phyloP scores from a whole-genome alignment of 2,113 vertebrate genomes.

The Pithys albifrons region DNA sequence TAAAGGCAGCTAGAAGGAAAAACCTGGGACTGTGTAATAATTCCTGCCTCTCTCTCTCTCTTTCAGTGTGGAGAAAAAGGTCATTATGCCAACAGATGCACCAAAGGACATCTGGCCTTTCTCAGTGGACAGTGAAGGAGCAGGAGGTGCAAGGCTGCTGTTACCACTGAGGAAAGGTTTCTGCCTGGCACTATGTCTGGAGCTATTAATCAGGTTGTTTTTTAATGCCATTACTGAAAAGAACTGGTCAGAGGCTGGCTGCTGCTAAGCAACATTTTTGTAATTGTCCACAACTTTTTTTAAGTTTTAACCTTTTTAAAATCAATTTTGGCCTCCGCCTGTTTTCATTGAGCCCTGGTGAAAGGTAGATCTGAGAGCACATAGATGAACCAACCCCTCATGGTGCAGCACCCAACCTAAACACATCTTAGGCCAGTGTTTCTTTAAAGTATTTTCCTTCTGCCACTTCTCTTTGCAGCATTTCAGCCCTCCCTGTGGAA shows the following conservation, averaged over 20 bases:
- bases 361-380: conserved; percentile 13
- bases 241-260: conserved; percentile 55
- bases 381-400: not conserved
- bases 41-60: not conserved
- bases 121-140: conserved; percentile 91
- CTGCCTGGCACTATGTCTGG: conserved; percentile 41
- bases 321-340: conserved; percentile 17
- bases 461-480: not conserved
- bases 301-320: conserved; percentile 66
- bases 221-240: conserved; percentile 54
- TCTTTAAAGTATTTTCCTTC: conserved; percentile 36
- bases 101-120: conserved; percentile 97
- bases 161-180: conserved; percentile 53
- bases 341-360: conserved; percentile 38
- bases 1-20: not conserved
- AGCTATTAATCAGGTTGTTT: conserved; percentile 58
- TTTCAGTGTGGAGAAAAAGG: conserved; percentile 96
- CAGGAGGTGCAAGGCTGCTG: conserved; percentile 29
- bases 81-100: conserved; percentile 99
- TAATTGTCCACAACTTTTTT: conserved; percentile 39
- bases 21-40: not conserved
- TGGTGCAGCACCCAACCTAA: not conserved
- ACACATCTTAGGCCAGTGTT: not conserved
- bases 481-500: conserved; percentile 30
- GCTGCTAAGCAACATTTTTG: conserved; percentile 61